Percentiles rank a stretch among this genome's conserved stretches.
Evolutionary conservation across 2,113 vertebrate genomes (phyloP).

Genomic region (Tursiops truncatus): DNA sequence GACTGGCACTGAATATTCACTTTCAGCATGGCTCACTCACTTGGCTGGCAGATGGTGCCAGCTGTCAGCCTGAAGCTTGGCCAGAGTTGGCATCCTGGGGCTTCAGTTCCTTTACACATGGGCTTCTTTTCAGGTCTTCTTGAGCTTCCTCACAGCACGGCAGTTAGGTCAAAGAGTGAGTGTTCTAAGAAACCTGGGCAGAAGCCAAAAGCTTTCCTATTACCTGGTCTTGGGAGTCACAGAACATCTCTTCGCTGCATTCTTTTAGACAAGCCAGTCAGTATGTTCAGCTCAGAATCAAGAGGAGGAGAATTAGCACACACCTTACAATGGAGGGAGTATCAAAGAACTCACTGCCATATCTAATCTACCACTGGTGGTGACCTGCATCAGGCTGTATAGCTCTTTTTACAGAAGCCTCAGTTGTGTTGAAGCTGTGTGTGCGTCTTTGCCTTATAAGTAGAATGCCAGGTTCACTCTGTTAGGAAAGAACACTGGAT

Average conservation of each 20-base stretch:
- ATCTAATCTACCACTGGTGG: slow-evolving; percentile 55
- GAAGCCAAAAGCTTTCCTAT: neutral
- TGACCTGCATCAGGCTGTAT: neutral
- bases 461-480: slow-evolving; percentile 18
- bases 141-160: neutral
- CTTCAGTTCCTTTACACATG: neutral
- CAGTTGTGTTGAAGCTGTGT: neutral
- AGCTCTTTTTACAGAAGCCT: neutral
- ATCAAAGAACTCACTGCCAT: neutral
- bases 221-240: neutral
- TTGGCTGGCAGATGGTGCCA: too few relatives aligned
- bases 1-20: neutral
- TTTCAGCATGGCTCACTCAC: neutral
- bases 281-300: neutral
- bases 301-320: neutral
- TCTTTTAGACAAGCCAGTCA: neutral
- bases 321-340: neutral
- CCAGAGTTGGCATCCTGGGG: neutral
- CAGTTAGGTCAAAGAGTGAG: neutral
- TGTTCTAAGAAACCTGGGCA: neutral
- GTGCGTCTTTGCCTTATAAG: neutral
- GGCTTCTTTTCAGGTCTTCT: neutral
- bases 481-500: slow-evolving; percentile 55
- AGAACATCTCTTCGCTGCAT: slow-evolving; percentile 40
- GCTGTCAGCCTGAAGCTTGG: neutral